Percentiles rank a stretch among this genome's conserved stretches.
phyloP scores from a whole-genome alignment of 1,140 invertebrate genomes.

The Sesamia nonagrioides region DNA sequence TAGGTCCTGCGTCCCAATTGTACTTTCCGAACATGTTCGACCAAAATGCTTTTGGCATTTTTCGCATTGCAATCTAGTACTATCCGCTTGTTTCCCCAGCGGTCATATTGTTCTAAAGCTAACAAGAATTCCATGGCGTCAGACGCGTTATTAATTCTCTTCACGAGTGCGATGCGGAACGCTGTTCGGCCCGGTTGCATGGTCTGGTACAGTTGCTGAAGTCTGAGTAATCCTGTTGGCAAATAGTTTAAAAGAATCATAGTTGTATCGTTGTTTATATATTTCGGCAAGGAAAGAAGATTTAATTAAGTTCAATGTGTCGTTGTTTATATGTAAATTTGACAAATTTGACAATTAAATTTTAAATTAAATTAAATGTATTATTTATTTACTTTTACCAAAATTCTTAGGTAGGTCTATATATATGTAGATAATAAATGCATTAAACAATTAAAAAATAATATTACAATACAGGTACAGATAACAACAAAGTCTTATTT shows the following conservation, averaged over 20 bases:
- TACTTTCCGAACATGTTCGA: conserved; percentile 95
- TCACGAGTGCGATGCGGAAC: conserved; percentile 94
- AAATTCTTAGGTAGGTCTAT: no score
- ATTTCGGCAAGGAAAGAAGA: neutral
- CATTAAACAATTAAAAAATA: no score
- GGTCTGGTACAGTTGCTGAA: conserved; percentile 56
- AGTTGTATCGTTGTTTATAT: neutral
- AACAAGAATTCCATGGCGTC: conserved; percentile 94
- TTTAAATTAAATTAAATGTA: no score
- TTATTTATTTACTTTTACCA: no score
- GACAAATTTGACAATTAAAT: no score
- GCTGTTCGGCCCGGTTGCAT: conserved; percentile 91
- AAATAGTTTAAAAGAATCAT: conserved; percentile 40
- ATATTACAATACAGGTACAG: no score
- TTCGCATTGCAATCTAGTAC: conserved; percentile 96
- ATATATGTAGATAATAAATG: no score
- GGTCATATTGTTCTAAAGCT: conserved; percentile 92
- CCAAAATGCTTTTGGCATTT: conserved; percentile 96
- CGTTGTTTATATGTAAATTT: no score
- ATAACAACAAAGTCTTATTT: no score
- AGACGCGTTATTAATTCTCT: conserved; percentile 93
- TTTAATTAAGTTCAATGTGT: no score
- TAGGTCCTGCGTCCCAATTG: conserved; percentile 95
- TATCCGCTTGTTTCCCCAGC: conserved; percentile 95
- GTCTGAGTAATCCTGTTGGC: conserved; percentile 89